A percentile compares a stretch with the other conserved stretches of the same genome.
These are phyloP conservation scores for Melanaphis sacchari DNA, from an alignment of 1,140 invertebrate genomes.

Conservation along the genomic window DNA sequence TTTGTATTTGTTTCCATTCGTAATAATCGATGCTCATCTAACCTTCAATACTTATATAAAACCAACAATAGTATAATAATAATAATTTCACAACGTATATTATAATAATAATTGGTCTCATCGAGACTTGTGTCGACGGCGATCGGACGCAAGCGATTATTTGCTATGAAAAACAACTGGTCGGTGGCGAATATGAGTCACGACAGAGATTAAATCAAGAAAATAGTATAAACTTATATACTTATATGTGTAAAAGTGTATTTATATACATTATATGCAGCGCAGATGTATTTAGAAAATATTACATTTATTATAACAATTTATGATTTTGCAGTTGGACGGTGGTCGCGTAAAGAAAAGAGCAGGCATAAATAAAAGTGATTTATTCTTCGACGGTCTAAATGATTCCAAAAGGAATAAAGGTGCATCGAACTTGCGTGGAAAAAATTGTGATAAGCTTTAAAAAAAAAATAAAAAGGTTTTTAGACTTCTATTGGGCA, in stretches of 20 bases:
- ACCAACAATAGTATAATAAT: constrained; percentile 24
- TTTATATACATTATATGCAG: neutral
- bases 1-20: neutral
- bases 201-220: neutral
- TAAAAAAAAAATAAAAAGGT: neutral
- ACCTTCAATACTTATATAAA: neutral
- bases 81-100: neutral
- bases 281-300: neutral
- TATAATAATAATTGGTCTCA: constrained; percentile 21
- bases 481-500: neutral
- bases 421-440: neutral
- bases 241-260: neutral
- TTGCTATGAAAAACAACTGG: neutral
- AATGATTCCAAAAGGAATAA: neutral
- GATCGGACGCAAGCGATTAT: neutral
- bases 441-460: neutral
- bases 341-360: neutral
- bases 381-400: neutral
- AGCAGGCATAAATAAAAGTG: neutral
- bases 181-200: neutral
- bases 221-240: neutral
- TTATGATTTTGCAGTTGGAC: neutral
- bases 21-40: neutral
- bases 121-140: neutral
- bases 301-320: neutral